A percentile compares a stretch with the other conserved stretches of the same genome.
phyloP scores from a whole-genome alignment of 2,113 vertebrate genomes.

The Hiodon alosoides region DNA sequence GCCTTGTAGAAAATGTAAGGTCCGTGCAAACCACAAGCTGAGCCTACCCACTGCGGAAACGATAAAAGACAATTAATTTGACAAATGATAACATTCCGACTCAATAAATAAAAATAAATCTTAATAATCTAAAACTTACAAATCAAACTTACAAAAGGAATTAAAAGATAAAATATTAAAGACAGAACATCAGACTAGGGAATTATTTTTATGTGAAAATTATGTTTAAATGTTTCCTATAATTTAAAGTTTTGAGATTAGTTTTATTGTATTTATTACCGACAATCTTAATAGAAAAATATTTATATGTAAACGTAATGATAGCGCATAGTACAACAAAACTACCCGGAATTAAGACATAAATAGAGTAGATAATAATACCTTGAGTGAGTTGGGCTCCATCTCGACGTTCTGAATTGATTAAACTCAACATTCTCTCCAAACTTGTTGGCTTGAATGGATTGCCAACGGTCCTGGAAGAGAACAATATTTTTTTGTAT shows the following conservation, averaged over 20 bases:
- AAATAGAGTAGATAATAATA: slow-evolving; percentile 66
- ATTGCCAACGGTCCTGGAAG: slow-evolving; percentile 89
- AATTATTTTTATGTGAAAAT: not conserved
- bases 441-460: slow-evolving; percentile 99
- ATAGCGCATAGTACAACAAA: slow-evolving; percentile 8
- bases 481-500: slow-evolving; percentile 38
- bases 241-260: slow-evolving; percentile 47
- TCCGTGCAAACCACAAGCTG: slow-evolving; percentile 95
- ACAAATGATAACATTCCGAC: slow-evolving; percentile 6
- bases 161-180: not conserved
- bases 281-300: not conserved
- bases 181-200: not conserved
- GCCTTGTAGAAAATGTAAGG: slow-evolving; percentile 98
- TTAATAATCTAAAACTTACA: not conserved
- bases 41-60: slow-evolving; percentile 90
- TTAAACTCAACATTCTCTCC: slow-evolving; percentile 98
- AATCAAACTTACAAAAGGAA: not conserved
- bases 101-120: slow-evolving; percentile 20
- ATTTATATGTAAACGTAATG: not conserved
- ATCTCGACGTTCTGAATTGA: slow-evolving; percentile 98
- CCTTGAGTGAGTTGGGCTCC: slow-evolving; percentile 92
- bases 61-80: slow-evolving; percentile 42
- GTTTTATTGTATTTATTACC: slow-evolving; percentile 9
- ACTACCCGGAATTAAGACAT: slow-evolving; percentile 39
- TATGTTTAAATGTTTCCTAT: not conserved